Base-by-base conservation (phyloP, 2,113 vertebrate species). In the Pholis gunnellus region DNA sequence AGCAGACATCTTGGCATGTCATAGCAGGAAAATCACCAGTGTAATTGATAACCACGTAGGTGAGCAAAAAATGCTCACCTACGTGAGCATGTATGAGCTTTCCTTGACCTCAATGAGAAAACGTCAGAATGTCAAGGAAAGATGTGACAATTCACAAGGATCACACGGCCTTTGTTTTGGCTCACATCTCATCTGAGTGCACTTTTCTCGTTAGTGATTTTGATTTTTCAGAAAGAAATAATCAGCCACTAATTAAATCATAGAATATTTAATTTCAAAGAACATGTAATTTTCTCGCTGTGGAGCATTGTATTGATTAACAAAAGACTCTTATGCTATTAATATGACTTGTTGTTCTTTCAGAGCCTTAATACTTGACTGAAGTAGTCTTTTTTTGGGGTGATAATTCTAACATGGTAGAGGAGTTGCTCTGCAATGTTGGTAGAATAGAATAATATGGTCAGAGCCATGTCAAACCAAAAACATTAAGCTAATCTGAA, bases 131-230 rank as follows among this genome's bases (percentile, higher is more conserved):
- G 44, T 46, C 44, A 46, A 46, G 42, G 0, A 44, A 15, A 44
- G 44, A 46, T 46, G 44, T 46, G 44, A 46, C 1, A 46, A 46
- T 46, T 17, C 44, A 46, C 8, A 9, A 40, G 40, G 40, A 46
- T 46, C 44, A 15, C 46, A 50, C 46, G 1, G 18, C 46, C 46
- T 48, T 5, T 18, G 46, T 48, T 48, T 48, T 18, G 46, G 46
- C 14, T 44, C 17, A 48, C 46, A 18, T 48, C 46, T 48, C 15
- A 6, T 18, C 17, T 48, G 4, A 18, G 46, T 52, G 7, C 31
- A 31, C 20, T 63, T 78, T 79, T 63, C 50, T 56, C 11, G 22
- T 56, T 31, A 52, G 56, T 34, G 9, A 64, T 42, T 72, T 34
- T 48, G 5, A 59, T 74, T 42, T 66, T 36, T 67, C 61, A 66